A percentile compares a stretch with the other conserved stretches of the same genome.
Conservation (phyloP, 2,797 vertebrate genomes). For the Sternotherus odoratus region DNA sequence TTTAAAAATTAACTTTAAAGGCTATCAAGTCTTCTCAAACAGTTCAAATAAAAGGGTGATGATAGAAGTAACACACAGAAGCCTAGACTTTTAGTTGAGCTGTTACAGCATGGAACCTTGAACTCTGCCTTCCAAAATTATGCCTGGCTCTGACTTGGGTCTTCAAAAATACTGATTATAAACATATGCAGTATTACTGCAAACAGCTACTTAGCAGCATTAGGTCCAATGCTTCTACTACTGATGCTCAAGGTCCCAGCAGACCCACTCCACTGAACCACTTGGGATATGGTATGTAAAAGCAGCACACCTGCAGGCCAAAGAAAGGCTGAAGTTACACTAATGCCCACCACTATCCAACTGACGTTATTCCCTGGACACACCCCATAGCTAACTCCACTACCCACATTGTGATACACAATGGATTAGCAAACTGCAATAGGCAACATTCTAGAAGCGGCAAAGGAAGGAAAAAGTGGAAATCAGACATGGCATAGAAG, state of each 20-base stretch:
- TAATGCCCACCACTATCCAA: not conserved
- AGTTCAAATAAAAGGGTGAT: not conserved
- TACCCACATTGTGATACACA: not conserved
- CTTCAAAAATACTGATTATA: not conserved
- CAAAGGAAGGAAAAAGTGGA: not conserved
- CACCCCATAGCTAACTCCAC: no score
- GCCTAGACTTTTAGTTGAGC: accelerated
- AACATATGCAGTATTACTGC: not conserved
- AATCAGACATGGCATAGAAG: not conserved
- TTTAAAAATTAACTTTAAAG: not conserved
- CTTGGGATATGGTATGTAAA: not conserved
- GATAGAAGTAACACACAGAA: accelerated
- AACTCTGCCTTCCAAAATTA: no score
- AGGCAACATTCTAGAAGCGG: not conserved
- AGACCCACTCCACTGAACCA: not conserved
- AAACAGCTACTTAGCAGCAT: accelerated
- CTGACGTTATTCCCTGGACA: accelerated
- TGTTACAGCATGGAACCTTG: not conserved
- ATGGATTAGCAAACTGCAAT: not conserved
- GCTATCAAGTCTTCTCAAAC: not conserved
- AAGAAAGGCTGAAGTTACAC: not conserved
- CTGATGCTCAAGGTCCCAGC: not conserved
- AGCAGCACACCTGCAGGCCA: not conserved
- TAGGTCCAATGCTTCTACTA: not conserved
- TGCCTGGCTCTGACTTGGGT: no score